Percentiles rank a stretch among this genome's conserved stretches.
Evolutionary conservation across 2,888 invertebrate genomes (phyloP).

Genomic region (Deilephila elpenor): DNA sequence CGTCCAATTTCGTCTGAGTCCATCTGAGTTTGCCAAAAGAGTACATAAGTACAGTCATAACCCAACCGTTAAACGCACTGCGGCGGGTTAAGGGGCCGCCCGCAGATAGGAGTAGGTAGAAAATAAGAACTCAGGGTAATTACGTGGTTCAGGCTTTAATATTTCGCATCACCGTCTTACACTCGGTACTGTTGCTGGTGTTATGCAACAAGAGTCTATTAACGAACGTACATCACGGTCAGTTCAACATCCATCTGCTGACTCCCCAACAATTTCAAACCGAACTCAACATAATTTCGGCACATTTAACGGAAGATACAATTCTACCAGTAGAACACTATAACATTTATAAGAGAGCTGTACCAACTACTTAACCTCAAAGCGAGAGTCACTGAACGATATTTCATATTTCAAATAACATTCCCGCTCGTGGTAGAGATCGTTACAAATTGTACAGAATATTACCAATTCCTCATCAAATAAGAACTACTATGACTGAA

Average conservation of each 20-base stretch:
- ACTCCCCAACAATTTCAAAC: neutral
- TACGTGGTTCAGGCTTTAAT: no score
- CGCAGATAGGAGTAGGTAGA: no score
- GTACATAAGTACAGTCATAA: no score
- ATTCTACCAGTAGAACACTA: neutral
- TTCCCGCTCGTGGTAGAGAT: neutral
- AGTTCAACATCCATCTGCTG: neutral
- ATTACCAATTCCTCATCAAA: neutral
- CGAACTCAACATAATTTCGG: neutral
- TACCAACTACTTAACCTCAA: neutral
- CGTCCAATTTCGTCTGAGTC: no score
- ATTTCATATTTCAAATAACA: neutral
- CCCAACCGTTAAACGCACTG: no score
- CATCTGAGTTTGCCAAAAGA: no score
- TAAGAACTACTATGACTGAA: neutral
- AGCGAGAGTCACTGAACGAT: neutral
- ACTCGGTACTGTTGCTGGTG: no score
- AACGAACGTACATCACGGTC: neutral
- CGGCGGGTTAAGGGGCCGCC: no score
- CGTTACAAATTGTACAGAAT: neutral
- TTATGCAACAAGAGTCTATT: no score
- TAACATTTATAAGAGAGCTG: neutral
- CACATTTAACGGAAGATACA: neutral
- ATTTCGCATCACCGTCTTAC: no score
- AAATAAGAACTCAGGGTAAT: no score